Evolutionary conservation across 2,888 invertebrate genomes (phyloP).

Genomic region (Nomada lathburiana): DNA sequence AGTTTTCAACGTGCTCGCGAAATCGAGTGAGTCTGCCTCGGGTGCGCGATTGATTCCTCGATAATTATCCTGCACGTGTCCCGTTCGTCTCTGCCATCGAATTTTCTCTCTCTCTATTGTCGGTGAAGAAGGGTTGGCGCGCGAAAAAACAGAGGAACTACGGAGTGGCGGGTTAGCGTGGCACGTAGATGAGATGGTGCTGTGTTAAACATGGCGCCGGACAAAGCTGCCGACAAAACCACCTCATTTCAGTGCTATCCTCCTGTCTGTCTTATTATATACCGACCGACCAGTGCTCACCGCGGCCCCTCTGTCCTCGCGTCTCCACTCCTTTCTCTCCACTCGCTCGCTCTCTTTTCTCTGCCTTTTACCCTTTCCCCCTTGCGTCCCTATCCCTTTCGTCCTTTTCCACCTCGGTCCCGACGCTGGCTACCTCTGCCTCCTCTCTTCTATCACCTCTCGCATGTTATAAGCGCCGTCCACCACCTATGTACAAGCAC

Average conservation of each 20-base stretch:
- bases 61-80: constrained; percentile 21
- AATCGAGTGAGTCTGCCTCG: neutral
- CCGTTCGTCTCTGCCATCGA: constrained; percentile 2
- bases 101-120: constrained; percentile 1
- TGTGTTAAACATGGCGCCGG: constrained; percentile 82
- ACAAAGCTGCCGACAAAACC: constrained; percentile 82
- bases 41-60: constrained; percentile 14
- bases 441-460: constrained; percentile 46
- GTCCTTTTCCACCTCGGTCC: constrained; percentile 28
- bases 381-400: constrained; percentile 41
- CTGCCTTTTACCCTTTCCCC: constrained; percentile 51
- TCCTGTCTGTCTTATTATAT: constrained; percentile 75
- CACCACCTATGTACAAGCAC: constrained; percentile 29
- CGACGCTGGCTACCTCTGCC: constrained; percentile 26
- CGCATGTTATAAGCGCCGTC: constrained; percentile 33
- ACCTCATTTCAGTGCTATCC: constrained; percentile 81
- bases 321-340: constrained; percentile 43
- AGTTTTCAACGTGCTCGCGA: constrained; percentile 4
- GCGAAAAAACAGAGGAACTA: constrained; percentile 75
- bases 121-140: constrained; percentile 56
- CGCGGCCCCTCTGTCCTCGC: constrained; percentile 67
- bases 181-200: constrained; percentile 81
- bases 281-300: constrained; percentile 71
- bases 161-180: constrained; percentile 73
- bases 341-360: constrained; percentile 48